phyloP scores from a whole-genome alignment of 2,888 invertebrate genomes.

The Myopa tessellatipennis region DNA sequence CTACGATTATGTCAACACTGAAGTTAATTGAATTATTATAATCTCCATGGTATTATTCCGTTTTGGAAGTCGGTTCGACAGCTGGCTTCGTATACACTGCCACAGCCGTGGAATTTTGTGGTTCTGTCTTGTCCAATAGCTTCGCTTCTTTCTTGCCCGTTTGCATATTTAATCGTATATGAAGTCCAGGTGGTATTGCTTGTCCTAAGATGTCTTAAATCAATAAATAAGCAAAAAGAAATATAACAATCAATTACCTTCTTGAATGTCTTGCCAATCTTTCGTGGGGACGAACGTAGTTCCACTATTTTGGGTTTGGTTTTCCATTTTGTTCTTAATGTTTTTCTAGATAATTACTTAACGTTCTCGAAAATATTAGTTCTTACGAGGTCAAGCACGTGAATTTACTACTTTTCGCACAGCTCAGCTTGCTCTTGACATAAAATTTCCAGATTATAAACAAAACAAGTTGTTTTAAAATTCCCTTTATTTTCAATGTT shows the following conservation, averaged over 20 bases:
- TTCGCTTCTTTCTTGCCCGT: conserved; percentile 79
- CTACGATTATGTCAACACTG: too few relatives aligned
- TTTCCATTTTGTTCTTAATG: not conserved
- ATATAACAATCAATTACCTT: conserved; percentile 68
- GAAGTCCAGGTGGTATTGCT: conserved; percentile 76
- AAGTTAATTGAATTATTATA: too few relatives aligned
- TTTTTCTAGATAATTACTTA: not conserved
- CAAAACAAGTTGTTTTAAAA: not conserved
- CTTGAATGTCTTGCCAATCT: conserved; percentile 73
- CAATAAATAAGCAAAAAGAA: not conserved
- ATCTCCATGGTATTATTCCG: not conserved
- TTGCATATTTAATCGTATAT: conserved; percentile 76
- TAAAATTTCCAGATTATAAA: too few relatives aligned
- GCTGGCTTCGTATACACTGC: conserved; percentile 1
- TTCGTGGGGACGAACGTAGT: conserved; percentile 70
- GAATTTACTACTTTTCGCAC: not conserved
- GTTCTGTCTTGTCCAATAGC: conserved; percentile 71
- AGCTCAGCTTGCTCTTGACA: not conserved
- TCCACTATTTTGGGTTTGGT: not conserved
- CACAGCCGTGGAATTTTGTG: conserved; percentile 47
- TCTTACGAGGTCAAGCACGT: not conserved
- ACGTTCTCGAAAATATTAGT: not conserved
- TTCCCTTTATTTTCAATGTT: not conserved
- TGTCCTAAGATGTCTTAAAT: conserved; percentile 70
- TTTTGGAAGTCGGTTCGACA: not conserved